Conservation (phyloP, 2,797 vertebrate genomes). For the Argentina silus region DNA sequence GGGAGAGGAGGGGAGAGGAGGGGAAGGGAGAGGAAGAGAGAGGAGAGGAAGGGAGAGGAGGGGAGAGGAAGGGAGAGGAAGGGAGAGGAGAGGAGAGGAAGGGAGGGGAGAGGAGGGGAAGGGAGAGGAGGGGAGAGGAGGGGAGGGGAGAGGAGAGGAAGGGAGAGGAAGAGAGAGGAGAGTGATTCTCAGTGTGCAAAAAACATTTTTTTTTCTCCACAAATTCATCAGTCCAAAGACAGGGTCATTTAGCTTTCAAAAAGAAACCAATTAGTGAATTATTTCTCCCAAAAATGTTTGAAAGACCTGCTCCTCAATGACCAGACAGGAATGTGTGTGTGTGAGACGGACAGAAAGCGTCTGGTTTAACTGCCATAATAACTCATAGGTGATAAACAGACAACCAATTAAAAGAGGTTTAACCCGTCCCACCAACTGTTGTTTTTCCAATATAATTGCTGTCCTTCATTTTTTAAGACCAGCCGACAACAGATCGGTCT, state of each 20-base stretch:
- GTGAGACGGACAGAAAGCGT: slow-evolving; percentile 42
- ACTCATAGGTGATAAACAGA: slow-evolving; percentile 48
- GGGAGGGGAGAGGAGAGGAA: neutral
- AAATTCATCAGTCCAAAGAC: neutral
- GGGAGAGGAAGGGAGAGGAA: slow-evolving; percentile 2
- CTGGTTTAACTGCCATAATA: slow-evolving; percentile 29
- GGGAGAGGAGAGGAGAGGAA: neutral
- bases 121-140: neutral
- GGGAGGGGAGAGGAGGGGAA: neutral
- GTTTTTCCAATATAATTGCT: slow-evolving; percentile 36
- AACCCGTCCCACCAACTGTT: slow-evolving; percentile 50
- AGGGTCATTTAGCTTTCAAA: neutral
- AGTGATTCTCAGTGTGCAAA: neutral
- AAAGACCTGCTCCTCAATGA: neutral
- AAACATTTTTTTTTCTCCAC: slow-evolving; percentile 18
- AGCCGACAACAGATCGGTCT: too few species aligned
- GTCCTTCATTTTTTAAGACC: neutral
- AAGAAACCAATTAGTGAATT: slow-evolving; percentile 1
- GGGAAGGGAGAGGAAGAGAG: neutral
- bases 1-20: neutral
- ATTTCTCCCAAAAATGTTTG: neutral
- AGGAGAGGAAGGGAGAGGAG: neutral
- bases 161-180: slow-evolving; percentile 5
- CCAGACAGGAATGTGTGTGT: neutral
- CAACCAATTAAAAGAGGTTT: slow-evolving; percentile 61